Conservation (phyloP, 2,797 vertebrate genomes). For the Chlorospingus flavigularis region DNA sequence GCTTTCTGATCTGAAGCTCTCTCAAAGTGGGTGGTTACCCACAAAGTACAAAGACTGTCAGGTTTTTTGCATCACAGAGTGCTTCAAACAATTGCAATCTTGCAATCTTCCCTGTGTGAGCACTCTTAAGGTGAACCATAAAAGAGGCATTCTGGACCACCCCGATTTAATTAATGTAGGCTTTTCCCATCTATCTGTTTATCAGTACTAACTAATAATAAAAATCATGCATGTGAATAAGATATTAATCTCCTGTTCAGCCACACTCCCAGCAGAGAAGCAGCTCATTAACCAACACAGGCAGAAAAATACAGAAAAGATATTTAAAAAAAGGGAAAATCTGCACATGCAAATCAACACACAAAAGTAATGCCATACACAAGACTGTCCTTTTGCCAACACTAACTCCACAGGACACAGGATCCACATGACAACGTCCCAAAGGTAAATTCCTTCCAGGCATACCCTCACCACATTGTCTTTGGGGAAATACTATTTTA, state of each 20-base stretch:
- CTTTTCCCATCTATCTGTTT: neutral
- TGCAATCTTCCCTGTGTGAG: neutral
- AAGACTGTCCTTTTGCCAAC: neutral
- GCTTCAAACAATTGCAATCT: neutral
- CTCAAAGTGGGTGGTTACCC: neutral
- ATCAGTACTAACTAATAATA: neutral
- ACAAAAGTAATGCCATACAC: neutral
- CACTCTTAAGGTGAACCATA: neutral
- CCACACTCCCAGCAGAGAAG: neutral
- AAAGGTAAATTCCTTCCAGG: neutral
- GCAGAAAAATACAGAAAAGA: neutral
- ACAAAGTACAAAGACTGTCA: neutral
- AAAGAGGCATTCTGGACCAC: neutral
- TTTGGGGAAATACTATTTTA: neutral
- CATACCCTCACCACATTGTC: neutral
- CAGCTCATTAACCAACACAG: neutral
- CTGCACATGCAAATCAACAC: neutral
- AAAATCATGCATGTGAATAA: neutral
- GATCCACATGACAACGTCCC: neutral
- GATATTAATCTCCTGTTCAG: neutral
- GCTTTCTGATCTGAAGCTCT: neutral
- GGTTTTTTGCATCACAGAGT: neutral
- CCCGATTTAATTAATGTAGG: neutral
- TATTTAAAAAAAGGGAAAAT: fast-evolving
- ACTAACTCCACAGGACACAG: neutral